Evolutionary conservation across 2,888 invertebrate species (phyloP).

Genomic region (Tiliacea aurago): DNA sequence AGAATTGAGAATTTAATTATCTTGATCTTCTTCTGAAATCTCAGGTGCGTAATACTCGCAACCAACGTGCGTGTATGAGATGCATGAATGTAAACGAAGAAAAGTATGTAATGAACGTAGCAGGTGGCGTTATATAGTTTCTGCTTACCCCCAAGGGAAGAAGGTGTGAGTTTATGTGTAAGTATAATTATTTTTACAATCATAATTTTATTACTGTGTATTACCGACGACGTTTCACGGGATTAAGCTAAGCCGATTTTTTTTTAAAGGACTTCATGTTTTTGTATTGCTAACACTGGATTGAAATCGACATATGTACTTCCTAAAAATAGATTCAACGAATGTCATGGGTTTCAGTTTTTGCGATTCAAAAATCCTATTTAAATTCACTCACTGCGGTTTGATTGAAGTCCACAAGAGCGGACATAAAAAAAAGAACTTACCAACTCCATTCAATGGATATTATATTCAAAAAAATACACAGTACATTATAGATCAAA

Average conservation of each 20-base stretch:
- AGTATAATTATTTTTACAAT: not conserved
- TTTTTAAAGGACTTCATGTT: not conserved
- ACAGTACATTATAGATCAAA: conserved; percentile 47
- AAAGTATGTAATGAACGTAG: too few relatives aligned
- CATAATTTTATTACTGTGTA: not conserved
- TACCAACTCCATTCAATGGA: conserved; percentile 18
- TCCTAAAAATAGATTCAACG: conserved; percentile 13
- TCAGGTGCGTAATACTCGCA: too few relatives aligned
- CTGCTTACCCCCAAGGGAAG: too few relatives aligned
- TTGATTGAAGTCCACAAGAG: conserved; percentile 34
- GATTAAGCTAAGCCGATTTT: not conserved
- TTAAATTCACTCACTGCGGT: conserved; percentile 14
- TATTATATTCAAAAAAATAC: conserved; percentile 37
- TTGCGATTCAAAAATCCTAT: conserved; percentile 27
- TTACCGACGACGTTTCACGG: not conserved
- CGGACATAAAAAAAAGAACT: conserved; percentile 16
- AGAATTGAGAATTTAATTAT: too few relatives aligned
- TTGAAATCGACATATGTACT: not conserved
- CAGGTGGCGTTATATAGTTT: too few relatives aligned
- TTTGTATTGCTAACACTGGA: not conserved
- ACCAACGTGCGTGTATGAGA: too few relatives aligned
- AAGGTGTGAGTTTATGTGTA: too few relatives aligned
- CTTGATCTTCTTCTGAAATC: too few relatives aligned
- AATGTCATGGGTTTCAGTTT: conserved; percentile 23
- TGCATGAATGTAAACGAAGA: too few relatives aligned